A percentile compares a stretch with the other conserved stretches of the same genome.
These are phyloP conservation scores for Apeira syringaria DNA, from an alignment of 2,888 invertebrate genomes.

Conservation along the genomic window DNA sequence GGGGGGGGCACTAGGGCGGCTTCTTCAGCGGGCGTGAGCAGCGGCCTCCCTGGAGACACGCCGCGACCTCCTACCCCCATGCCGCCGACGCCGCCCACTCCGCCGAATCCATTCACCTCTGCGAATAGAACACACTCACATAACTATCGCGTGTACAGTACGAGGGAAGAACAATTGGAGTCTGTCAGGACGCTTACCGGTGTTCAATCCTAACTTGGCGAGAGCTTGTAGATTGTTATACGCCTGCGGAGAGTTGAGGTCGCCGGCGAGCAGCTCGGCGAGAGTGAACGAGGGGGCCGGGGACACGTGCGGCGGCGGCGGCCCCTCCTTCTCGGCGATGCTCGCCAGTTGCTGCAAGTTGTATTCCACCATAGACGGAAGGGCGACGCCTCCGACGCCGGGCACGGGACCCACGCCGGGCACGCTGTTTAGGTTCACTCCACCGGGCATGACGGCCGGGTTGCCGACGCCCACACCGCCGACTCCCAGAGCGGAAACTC, in stretches of 20 bases:
- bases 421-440: constrained; percentile 61
- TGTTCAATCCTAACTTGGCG: constrained; percentile 91
- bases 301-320: constrained; percentile 80
- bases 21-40: constrained; percentile 73
- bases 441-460: constrained; percentile 54
- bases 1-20: constrained; percentile 73
- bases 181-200: constrained; percentile 86
- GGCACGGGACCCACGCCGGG: constrained; percentile 55
- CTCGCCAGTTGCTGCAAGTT: constrained; percentile 93
- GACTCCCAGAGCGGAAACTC: constrained; percentile 49
- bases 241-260: constrained; percentile 88
- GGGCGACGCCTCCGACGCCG: constrained; percentile 59
- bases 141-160: no score
- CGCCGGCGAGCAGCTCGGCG: constrained; percentile 90
- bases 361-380: constrained; percentile 92
- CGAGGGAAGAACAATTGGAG: no score
- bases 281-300: constrained; percentile 88
- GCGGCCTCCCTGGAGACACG: constrained; percentile 73
- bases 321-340: constrained; percentile 88
- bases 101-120: constrained; percentile 78
- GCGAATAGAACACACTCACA: constrained; percentile 30
- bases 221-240: constrained; percentile 95
- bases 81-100: constrained; percentile 68
- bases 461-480: constrained; percentile 57
- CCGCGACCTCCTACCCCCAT: constrained; percentile 80